Base-by-base conservation (phyloP, 2,113 vertebrate genomes). In the Clarias magur region DNA sequence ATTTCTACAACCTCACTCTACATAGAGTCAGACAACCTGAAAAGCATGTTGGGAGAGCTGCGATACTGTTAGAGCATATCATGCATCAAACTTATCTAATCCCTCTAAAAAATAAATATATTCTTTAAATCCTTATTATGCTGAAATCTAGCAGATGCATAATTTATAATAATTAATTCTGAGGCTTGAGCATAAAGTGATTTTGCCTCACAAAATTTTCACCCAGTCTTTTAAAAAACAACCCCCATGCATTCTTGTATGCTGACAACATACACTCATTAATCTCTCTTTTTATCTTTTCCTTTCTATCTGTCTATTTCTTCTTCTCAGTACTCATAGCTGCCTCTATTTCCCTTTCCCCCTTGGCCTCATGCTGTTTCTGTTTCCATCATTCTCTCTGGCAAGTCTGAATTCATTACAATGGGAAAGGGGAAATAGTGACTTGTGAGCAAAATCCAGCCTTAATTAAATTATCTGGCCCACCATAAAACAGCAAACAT, bases 331-430 rank as follows among this genome's bases (percentile, higher is more conserved):
- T 17, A n/a, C 72, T 63, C 53, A 73, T 88, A 81, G 79, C 72
- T 89, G 75, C 68, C 23, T 80, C 53, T 85, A 56, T 73, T 56
- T 81, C 62, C n/a, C 30, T 80, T 68, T 70, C 78, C 53, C 85
- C 53, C 53, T 79, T 54, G 59, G 48, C n/a, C 67, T 56, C 72
- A 80, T 62, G 56, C 38, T 84, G 38, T 87, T 85, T 89, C 68
- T 70, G 25, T 56, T 84, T 82, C 79, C 59, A 53, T 82, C 42
- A 30, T 54, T 86, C 83, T 82, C 42, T 76, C 76, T 82, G 83
- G 75, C 17, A 62, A 8, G 72, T 90, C 91, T 91, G 93, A 92
- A 92, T 93, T 91, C 90, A 93, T 94, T 94, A 92, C 91, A 92
- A 92, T 85, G 82, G 92, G 91, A 93, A 93, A 91, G 89, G n/a